Base-by-base conservation (phyloP, 2,888 invertebrate species). In the Hirtodrosophila cameraria region DNA sequence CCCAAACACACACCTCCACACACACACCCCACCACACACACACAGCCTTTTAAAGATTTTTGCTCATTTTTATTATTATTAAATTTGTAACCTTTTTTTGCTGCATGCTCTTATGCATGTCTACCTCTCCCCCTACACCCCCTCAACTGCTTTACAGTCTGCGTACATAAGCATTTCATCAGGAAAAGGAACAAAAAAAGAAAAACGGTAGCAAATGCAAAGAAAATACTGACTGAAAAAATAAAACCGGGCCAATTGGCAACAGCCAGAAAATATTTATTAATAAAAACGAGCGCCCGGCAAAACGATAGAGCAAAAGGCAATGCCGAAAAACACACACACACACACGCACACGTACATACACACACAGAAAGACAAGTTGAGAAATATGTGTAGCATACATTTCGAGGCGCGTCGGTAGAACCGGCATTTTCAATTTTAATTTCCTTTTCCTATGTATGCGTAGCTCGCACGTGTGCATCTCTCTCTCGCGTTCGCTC, bases 371-470 rank as follows among this genome's bases (percentile, higher is more conserved):
- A 23, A 5, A 53, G 54, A 35, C 36, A 38, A 23, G 46, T 38
- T 49, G 48, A 43, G 49, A 59, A 53, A 42, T 7, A 49, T 59
- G 48, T 70, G 54, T 77, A 86, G 80, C 85, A 84, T 77, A 84
- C 75, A 84, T 77, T 67, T 63, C 38, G 66, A 77, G 81, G 70
- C 68, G 64, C 62, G 58, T 68, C 57, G 58, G 50, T 63, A 57
- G 68, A 58, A 41, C 85, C 87, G 88, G 88, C 80, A 72, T 83
- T 83, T 83, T 83, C 85, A 81, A 79, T 85, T 86, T 88, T 82
- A 80, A 86, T 87, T 88, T 86, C 88, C 86, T 83, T 86, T 88
- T 86, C 86, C 86, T 86, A 76, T 85, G 75, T 87, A 71, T 81
- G 78, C 60, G 81, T 75, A 54, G 50, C 57, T 33, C 42, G 69